These are phyloP conservation scores for Andricus quercusramuli DNA, from an alignment of 2,888 invertebrate genomes.

Conservation along the genomic window DNA sequence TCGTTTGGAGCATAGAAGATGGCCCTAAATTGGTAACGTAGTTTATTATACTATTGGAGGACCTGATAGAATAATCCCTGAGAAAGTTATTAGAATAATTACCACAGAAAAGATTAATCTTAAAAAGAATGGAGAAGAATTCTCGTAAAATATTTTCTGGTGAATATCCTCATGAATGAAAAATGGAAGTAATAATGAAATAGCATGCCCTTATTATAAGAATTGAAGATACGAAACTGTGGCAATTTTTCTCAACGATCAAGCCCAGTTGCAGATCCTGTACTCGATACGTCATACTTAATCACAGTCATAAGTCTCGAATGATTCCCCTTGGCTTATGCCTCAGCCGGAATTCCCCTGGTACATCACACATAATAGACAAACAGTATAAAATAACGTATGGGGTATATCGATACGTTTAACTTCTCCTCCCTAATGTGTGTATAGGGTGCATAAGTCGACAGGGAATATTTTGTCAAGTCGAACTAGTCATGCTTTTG, in stretches of 20 bases:
- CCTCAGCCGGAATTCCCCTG: constrained; percentile 62
- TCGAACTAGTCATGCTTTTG: not conserved
- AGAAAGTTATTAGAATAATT: not conserved
- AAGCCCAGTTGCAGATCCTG: constrained; percentile 50
- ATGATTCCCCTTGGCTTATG: constrained; percentile 50
- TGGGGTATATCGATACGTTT: constrained; percentile 65
- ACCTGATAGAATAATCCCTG: too few species aligned
- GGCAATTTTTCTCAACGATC: constrained; percentile 19
- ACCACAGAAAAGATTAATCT: not conserved
- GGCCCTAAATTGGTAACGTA: too few species aligned
- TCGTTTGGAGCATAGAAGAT: too few species aligned
- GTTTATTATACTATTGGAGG: too few species aligned
- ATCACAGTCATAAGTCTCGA: constrained; percentile 66
- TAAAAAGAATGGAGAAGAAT: not conserved
- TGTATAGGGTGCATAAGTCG: constrained; percentile 59
- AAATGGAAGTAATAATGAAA: not conserved
- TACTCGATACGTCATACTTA: constrained; percentile 68
- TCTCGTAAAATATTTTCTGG: not conserved
- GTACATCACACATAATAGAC: constrained; percentile 71
- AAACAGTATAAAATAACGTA: constrained; percentile 66
- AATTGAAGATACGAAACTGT: not conserved
- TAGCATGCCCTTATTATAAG: not conserved
- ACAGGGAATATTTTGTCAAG: constrained; percentile 56
- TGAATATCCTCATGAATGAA: not conserved
- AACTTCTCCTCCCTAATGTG: constrained; percentile 63